A percentile compares a stretch with the other conserved stretches of the same genome.
phyloP scores from a whole-genome alignment of 2,888 invertebrate genomes.

The Ganaspis brasiliensis region DNA sequence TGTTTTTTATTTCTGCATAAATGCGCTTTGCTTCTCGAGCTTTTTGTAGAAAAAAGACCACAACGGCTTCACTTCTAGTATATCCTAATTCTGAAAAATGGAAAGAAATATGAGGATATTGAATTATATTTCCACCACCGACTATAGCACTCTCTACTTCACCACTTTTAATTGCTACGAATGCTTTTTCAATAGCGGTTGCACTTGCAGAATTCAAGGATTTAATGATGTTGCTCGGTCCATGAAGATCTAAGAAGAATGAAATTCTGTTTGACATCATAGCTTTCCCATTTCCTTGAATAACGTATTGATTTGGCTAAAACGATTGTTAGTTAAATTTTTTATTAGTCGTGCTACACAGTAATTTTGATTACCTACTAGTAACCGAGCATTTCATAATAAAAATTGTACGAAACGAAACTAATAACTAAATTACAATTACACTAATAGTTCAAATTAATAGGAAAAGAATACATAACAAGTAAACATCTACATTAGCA shows the following conservation, averaged over 20 bases:
- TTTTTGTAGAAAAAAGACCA: constrained; percentile 56
- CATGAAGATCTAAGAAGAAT: constrained; percentile 57
- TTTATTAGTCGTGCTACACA: too few species aligned
- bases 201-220: constrained; percentile 46
- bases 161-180: constrained; percentile 56
- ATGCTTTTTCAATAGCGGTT: constrained; percentile 55
- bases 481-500: too few species aligned
- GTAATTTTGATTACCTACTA: too few species aligned
- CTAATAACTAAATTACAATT: too few species aligned
- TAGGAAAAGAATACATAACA: too few species aligned
- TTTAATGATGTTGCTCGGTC: constrained; percentile 60
- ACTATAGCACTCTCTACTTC: constrained; percentile 57
- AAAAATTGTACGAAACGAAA: too few species aligned
- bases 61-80: constrained; percentile 56
- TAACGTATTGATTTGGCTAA: constrained; percentile 56
- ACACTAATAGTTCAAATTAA: too few species aligned
- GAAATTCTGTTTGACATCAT: constrained; percentile 61
- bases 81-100: constrained; percentile 55
- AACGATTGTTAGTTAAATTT: background rate
- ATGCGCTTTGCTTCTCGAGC: constrained; percentile 57
- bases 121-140: constrained; percentile 45
- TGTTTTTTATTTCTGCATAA: constrained; percentile 71
- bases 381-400: too few species aligned
- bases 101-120: constrained; percentile 60
- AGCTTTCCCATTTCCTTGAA: constrained; percentile 56